Percentiles rank a stretch among this genome's conserved stretches.
These are phyloP conservation scores for Ostrea denselamellosa DNA, from an alignment of 1,140 invertebrate species.

Conservation along the genomic window DNA sequence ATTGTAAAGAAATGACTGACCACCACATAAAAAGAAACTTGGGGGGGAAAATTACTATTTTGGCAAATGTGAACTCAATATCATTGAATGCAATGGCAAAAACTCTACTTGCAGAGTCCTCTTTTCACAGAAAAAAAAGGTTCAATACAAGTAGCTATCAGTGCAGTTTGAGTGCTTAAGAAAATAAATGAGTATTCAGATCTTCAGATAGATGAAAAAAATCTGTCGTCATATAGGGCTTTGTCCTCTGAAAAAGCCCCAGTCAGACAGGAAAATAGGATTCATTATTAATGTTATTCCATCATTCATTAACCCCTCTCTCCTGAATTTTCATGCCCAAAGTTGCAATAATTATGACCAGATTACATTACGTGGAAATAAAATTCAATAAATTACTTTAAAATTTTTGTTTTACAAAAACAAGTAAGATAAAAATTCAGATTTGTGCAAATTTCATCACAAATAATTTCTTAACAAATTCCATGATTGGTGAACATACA, in stretches of 20 bases:
- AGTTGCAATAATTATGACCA: background rate
- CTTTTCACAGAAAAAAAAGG: background rate
- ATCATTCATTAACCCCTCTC: background rate
- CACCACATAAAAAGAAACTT: background rate
- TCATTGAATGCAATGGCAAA: background rate
- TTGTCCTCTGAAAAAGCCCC: conserved; percentile 27
- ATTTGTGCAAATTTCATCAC: background rate
- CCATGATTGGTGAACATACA: background rate
- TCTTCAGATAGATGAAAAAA: background rate
- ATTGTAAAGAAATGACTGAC: background rate
- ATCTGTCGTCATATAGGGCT: conserved; percentile 12
- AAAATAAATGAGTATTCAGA: conserved; percentile 34
- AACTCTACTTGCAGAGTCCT: background rate
- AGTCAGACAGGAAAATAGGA: background rate
- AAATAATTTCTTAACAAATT: background rate
- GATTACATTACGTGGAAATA: background rate
- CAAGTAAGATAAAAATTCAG: background rate
- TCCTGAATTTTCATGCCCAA: background rate
- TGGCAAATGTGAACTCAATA: conserved; percentile 33
- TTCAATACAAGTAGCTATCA: background rate
- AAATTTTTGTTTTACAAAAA: background rate
- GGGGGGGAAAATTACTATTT: background rate
- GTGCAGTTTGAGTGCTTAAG: background rate
- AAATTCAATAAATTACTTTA: background rate
- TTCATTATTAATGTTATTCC: background rate